Conservation (phyloP, 92 coral and sea anemone species). For the Ricordea florida region DNA sequence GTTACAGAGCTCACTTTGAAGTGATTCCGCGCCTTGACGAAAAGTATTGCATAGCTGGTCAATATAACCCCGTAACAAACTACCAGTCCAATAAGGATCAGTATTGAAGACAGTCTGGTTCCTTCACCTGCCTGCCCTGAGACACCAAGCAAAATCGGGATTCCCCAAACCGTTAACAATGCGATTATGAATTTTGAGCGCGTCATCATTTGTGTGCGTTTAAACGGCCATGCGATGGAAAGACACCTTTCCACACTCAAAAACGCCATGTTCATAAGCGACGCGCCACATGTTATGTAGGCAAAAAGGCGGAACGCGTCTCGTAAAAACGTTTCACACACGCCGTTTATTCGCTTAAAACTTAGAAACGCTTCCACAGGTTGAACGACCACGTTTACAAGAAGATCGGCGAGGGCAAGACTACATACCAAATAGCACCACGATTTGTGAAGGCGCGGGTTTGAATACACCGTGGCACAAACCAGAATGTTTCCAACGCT, state of each 20-base stretch:
- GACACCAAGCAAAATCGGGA: slow-evolving; percentile 1
- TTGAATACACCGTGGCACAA: slow-evolving; percentile 56
- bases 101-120: background rate
- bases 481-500: slow-evolving; percentile 59
- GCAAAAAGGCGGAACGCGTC: slow-evolving; percentile 63
- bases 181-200: background rate
- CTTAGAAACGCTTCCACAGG: slow-evolving; percentile 54
- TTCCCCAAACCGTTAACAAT: background rate
- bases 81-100: slow-evolving; percentile 21
- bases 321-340: slow-evolving; percentile 13
- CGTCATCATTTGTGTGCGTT: background rate
- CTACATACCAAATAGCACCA: slow-evolving; percentile 72
- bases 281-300: slow-evolving; percentile 66
- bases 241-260: slow-evolving; percentile 74
- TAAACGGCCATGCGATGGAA: slow-evolving; percentile 57
- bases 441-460: slow-evolving; percentile 49
- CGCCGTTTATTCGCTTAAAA: slow-evolving; percentile 44
- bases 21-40: background rate
- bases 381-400: slow-evolving; percentile 54
- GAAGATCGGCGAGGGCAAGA: slow-evolving; percentile 59
- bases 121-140: background rate
- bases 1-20: background rate
- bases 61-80: slow-evolving; percentile 23
- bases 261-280: slow-evolving; percentile 53
- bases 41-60: slow-evolving; percentile 15